Percentiles rank a stretch among this genome's conserved stretches.
phyloP scores from a whole-genome alignment of 2,888 invertebrate genomes.

The Bruchidius siliquastri region DNA sequence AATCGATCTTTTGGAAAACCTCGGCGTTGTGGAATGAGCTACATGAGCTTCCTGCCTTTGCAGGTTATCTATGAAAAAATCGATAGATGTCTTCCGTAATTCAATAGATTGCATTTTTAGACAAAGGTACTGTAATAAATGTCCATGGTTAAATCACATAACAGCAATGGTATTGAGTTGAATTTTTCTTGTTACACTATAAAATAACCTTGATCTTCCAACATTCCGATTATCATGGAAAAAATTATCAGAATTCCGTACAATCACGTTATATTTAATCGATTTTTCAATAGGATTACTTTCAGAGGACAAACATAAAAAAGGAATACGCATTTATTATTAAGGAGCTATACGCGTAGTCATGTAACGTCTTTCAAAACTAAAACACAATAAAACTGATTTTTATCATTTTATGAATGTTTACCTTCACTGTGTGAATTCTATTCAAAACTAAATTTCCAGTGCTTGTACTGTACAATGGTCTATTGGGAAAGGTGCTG shows the following conservation, averaged over 20 bases:
- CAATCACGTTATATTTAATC: neutral
- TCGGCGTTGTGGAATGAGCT: too few relatives aligned
- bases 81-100: too few relatives aligned
- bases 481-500: neutral
- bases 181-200: neutral
- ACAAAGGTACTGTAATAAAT: slow-evolving; percentile 4
- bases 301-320: too few relatives aligned
- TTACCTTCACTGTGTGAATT: neutral
- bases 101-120: too few relatives aligned
- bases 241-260: neutral
- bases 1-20: too few relatives aligned
- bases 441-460: neutral
- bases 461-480: neutral
- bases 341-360: neutral
- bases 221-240: neutral
- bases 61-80: too few relatives aligned
- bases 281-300: neutral
- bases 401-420: neutral
- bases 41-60: too few relatives aligned
- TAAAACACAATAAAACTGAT: neutral
- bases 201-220: neutral
- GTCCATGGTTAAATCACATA: neutral
- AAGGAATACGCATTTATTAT: too few relatives aligned
- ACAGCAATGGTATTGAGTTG: neutral
- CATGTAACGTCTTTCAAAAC: neutral